Evolutionary conservation across 2,797 vertebrate genomes (phyloP), one percentile per base, ranked within the genome.

Genomic region (Kryptopterus vitreolus): DNA sequence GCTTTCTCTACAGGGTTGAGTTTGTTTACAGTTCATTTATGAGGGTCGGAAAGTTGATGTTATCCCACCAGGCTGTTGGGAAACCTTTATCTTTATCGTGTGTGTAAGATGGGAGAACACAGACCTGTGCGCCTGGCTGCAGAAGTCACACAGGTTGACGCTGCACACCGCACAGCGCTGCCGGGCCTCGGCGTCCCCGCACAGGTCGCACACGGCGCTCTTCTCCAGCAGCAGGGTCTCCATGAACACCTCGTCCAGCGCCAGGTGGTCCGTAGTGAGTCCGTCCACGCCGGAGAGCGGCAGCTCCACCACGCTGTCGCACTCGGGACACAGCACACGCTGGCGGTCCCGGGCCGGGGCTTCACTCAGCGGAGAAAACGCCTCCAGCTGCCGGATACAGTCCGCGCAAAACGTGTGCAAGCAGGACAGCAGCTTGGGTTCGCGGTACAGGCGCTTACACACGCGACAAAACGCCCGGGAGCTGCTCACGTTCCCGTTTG

Each of bases 91-190:
- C 10, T 43, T 43, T 43, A 43, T 43, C 6, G 10, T 10, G 38
- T 43, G 38, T 43, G 38, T 6, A 43, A 7, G 38, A 43, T 43
- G 38, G 7, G 0, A 43, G 38, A 6, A 1, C 38, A 43, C 38
- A 7, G 38, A 97, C 96, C 96, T 96, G 93, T 98, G 97, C 0
- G 96, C 96, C 90, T 95, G 94, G 90, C 94, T 93, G 93, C 97
- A 98, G 92, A 98, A 98, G 85, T 90, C 94, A 87, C 96, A 98
- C 58, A 98, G 93, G 87, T 92, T 93, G 80, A 93, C 88, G 77
- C 90, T 88, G 92, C 96, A 98, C 68, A 94, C 94, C 84, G 94
- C 93, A 87, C 96, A 98, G 52, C 94, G 94, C 87, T 90, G 92
- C 88, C 90, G 92, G 0, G 94, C 95, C 69, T 89, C 90, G n/a